Base-by-base conservation (phyloP, 92 coral and sea anemone genomes). In the Metridium senile region DNA sequence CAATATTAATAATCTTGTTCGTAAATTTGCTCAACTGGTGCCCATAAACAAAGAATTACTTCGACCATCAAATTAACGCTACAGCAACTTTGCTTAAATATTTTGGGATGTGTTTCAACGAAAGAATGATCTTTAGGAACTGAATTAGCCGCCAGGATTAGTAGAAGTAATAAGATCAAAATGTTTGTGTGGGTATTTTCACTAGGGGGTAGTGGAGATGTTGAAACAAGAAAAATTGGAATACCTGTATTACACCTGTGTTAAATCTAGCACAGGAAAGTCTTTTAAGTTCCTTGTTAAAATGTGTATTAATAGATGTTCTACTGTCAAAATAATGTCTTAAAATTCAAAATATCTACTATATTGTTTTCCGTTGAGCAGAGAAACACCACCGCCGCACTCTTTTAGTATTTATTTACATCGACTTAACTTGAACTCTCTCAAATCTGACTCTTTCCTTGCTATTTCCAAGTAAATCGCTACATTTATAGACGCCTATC, bases 1-100 rank as follows among this genome's bases (percentile, higher is more conserved):
- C n/a, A 88, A 74, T 59, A 78, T 88, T 88, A 74, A 88, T 84
- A 64, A 39, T 26, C 23, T 59, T 72, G 88, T 84, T 82, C 91
- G 82, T 27, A 69, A 86, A 77, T 72, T 81, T 78, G 79, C 39
- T 58, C 43, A 73, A 78, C 88, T 68, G 91, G 87, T 87, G 91
- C 35, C 91, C 85, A 74, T 19, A 59, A 53, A 87, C 91, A 87
- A 78, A 62, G 82, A 33, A 57, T 27, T 28, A 30, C 29, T 54
- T 79, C 70, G 25, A 43, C 76, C 76, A 70, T 68, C 31, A 23
- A 34, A 34, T 39, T 77, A 52, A 58, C 82, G 74, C 82, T 77
- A 77, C 82, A 66, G 74, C 74, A 53, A 26, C 54, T 25, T 66
- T 53, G 17, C 1, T 17, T 31, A 59, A 75, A 62, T 30, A 56